Percentiles rank a stretch among this genome's conserved stretches.
Evolutionary conservation across 2,113 vertebrate species (phyloP).

Genomic region (Ploceus nigricollis): DNA sequence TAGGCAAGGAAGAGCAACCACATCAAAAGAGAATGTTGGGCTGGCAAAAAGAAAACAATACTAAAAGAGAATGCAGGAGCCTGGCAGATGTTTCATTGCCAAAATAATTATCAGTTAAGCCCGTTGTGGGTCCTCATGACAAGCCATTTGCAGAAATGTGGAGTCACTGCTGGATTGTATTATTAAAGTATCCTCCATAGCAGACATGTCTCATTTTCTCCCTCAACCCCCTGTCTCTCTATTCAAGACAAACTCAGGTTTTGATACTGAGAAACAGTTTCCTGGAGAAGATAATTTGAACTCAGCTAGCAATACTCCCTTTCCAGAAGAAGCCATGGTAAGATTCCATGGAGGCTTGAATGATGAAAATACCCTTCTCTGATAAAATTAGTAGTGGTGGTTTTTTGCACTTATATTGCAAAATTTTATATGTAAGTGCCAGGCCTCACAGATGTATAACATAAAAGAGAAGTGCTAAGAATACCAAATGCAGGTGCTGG

Average conservation of each 20-base stretch:
- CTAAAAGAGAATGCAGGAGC: neutral
- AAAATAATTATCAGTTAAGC: neutral
- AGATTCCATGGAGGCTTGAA: neutral
- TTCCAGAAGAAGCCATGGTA: neutral
- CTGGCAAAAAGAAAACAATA: neutral
- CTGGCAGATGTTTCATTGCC: neutral
- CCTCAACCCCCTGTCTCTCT: neutral
- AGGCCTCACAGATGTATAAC: neutral
- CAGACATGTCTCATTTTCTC: neutral
- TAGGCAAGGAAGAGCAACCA: neutral
- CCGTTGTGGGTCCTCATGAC: neutral
- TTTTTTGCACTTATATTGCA: neutral
- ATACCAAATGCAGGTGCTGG: neutral
- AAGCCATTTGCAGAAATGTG: neutral
- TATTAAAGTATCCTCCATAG: neutral
- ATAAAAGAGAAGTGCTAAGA: neutral
- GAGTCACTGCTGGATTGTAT: neutral
- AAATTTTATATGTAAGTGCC: neutral
- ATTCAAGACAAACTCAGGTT: neutral
- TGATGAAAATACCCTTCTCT: neutral
- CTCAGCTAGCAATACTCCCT: neutral
- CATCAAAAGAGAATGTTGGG: neutral
- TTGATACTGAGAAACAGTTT: neutral
- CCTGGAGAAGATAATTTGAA: neutral
- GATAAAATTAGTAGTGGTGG: neutral